Evolutionary conservation across 2,113 vertebrate genomes (phyloP).

Genomic region (Andinoacara biseriatus): DNA sequence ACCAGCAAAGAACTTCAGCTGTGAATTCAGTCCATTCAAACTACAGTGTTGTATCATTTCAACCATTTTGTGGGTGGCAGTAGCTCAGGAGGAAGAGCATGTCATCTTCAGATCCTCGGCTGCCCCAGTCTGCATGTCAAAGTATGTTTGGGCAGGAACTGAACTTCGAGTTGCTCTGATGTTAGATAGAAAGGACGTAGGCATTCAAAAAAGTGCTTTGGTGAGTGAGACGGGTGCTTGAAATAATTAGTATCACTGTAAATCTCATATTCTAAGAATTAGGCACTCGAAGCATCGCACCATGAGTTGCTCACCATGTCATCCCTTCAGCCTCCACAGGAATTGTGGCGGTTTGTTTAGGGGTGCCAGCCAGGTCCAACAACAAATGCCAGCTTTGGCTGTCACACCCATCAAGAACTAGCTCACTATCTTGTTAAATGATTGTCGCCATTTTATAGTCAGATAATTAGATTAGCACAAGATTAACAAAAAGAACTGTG

Average conservation of each 20-base stretch:
- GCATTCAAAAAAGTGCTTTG: too few relatives aligned
- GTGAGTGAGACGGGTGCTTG: background rate
- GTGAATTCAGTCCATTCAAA: background rate
- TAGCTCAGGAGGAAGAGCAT: too few relatives aligned
- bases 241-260: background rate
- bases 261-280: background rate
- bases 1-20: background rate
- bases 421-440: background rate
- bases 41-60: background rate
- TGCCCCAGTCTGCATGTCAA: too few relatives aligned
- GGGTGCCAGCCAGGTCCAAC: too few relatives aligned
- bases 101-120: too few relatives aligned
- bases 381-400: too few relatives aligned
- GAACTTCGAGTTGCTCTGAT: too few relatives aligned
- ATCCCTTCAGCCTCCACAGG: background rate
- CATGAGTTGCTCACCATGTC: background rate
- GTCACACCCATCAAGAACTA: background rate
- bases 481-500: background rate
- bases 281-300: background rate
- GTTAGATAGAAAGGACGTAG: too few relatives aligned
- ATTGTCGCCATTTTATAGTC: background rate
- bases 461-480: background rate
- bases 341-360: background rate
- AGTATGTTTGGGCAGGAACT: too few relatives aligned
- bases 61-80: too few relatives aligned